phyloP scores from a whole-genome alignment of 2,113 vertebrate genomes.

The Stegostoma tigrinum region DNA sequence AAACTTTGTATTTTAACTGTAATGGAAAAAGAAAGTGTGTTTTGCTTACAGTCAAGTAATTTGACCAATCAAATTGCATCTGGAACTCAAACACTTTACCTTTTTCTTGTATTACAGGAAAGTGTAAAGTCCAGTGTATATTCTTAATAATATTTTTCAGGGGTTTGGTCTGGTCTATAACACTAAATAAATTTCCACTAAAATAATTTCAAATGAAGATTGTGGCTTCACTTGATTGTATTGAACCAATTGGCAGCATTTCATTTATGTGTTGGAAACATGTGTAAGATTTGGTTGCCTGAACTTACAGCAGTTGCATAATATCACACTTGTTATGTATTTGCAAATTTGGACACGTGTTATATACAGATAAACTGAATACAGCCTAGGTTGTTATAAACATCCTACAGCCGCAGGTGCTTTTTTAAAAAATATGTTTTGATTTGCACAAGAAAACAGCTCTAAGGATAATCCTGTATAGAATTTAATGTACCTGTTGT shows the following conservation, averaged over 20 bases:
- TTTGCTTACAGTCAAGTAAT: too few relatives aligned
- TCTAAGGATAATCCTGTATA: neutral
- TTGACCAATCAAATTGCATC: too few relatives aligned
- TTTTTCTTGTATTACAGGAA: too few relatives aligned
- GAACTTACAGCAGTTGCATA: neutral
- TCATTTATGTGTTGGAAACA: neutral
- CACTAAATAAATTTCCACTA: too few relatives aligned
- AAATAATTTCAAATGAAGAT: neutral
- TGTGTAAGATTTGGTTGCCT: neutral
- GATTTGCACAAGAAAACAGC: neutral
- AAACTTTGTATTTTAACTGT: too few relatives aligned
- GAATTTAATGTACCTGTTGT: neutral
- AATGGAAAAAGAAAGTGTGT: too few relatives aligned
- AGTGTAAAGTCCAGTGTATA: too few relatives aligned
- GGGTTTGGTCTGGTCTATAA: too few relatives aligned
- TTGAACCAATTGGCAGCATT: neutral
- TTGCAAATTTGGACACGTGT: neutral
- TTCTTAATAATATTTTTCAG: too few relatives aligned
- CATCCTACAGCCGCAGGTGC: neutral
- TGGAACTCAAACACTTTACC: too few relatives aligned
- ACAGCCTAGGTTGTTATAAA: neutral
- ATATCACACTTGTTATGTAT: conserved; percentile 15
- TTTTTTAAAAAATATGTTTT: neutral
- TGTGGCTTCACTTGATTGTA: neutral
- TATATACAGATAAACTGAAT: neutral